Percentiles rank a stretch among this genome's conserved stretches.
Conservation (phyloP, 2,888 invertebrate species). For the Toxonevra muliebris region DNA sequence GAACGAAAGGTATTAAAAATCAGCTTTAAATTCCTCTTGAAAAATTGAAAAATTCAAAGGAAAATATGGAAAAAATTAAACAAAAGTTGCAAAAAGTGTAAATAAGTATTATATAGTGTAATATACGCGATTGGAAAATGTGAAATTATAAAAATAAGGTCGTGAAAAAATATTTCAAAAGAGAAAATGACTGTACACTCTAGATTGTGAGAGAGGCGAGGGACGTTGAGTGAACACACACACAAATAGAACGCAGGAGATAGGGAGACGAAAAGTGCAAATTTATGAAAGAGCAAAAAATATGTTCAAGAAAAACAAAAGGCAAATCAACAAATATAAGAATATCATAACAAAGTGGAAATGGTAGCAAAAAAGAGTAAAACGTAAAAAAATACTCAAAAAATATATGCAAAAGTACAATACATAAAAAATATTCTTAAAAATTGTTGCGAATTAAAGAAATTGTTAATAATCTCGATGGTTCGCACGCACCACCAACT, state of each 20-base stretch:
- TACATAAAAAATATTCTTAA: conserved; percentile 9
- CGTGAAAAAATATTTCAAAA: conserved; percentile 17
- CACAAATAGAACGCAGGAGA: too few relatives aligned
- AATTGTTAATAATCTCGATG: background rate
- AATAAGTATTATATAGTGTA: too few relatives aligned
- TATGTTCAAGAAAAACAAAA: conserved; percentile 30
- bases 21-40: too few relatives aligned
- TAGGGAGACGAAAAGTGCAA: conserved; percentile 14
- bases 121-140: too few relatives aligned
- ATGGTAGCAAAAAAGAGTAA: conserved; percentile 9
- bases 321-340: conserved; percentile 38
- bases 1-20: too few relatives aligned
- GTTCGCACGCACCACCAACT: too few relatives aligned
- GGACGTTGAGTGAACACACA: background rate
- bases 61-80: too few relatives aligned
- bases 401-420: background rate
- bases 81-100: too few relatives aligned
- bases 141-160: background rate
- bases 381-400: background rate
- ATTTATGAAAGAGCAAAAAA: conserved; percentile 31
- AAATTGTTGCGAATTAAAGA: conserved; percentile 7
- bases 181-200: conserved; percentile 46
- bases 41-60: too few relatives aligned
- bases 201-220: conserved; percentile 25
- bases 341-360: conserved; percentile 30